These are phyloP conservation scores for Octomys mimax DNA, from an alignment of 2,797 vertebrate species.

Conservation along the genomic window DNA sequence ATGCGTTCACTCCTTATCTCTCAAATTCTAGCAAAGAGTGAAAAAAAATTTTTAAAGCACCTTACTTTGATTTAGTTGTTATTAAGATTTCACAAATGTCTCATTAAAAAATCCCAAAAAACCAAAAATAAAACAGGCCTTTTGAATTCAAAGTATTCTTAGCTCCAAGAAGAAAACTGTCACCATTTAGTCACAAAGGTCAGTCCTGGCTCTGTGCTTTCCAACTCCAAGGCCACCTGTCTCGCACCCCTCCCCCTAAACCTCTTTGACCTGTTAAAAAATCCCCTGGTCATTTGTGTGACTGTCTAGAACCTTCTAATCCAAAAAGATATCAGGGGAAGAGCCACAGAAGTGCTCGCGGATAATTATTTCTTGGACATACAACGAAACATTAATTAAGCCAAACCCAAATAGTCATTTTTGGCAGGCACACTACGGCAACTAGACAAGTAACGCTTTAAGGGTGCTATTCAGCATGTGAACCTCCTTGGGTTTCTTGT, in stretches of 20 bases:
- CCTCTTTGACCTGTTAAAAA: conserved; percentile 8
- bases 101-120: too few relatives aligned
- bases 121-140: neutral
- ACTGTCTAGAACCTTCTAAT: neutral
- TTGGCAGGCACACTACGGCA: conserved; percentile 48
- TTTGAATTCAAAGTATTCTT: conserved; percentile 10
- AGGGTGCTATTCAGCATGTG: conserved; percentile 59
- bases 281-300: neutral
- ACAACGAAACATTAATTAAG: conserved; percentile 40
- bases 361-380: conserved; percentile 62
- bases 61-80: conserved; percentile 38
- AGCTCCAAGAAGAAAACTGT: conserved; percentile 22
- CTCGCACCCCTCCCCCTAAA: neutral
- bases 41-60: conserved; percentile 39
- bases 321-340: conserved; percentile 13
- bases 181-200: neutral
- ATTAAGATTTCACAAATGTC: neutral
- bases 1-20: conserved; percentile 20
- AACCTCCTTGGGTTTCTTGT: conserved; percentile 65
- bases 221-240: neutral
- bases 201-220: neutral
- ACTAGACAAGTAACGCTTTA: conserved; percentile 53
- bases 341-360: neutral
- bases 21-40: conserved; percentile 45
- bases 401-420: conserved; percentile 45